Base-by-base conservation (phyloP, 2,888 invertebrate genomes). In the Lithosia quadra region DNA sequence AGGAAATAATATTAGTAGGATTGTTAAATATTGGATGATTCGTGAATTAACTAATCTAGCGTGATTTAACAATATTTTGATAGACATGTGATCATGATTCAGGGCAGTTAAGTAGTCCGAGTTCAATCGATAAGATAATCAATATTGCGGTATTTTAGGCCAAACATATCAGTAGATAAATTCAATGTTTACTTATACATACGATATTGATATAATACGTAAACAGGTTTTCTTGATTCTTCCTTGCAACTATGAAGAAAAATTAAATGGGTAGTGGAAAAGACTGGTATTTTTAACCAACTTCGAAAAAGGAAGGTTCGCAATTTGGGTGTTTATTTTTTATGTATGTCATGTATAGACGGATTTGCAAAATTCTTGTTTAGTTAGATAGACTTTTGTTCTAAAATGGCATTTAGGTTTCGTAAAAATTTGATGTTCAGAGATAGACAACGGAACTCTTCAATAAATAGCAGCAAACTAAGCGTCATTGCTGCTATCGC, bases 81-180 rank as follows among this genome's bases (percentile, higher is more conserved):
- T 49, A 18, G 62, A 49, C n/a, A 39, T 65, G 61, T 71, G 66
- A 61, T 63, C 21, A 3, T 22, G 21, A 78, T 70, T 69, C 28
- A 75, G 78, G 71, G 9, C 72, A 67, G 22, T 36, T 49, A 69
- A 66, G 55, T 69, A 69, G 68, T 68, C 62, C 68, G 69, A 73
- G 72, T 75, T 71, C 61, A 64, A 67, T 55, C 67, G 79, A 82
- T 80, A 57, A 80, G 80, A 82, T 79, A 69, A 33, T 36, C 28
- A 55, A 65, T 68, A 59, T 73, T 77, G 71, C 53, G 69, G 67
- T 63, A 66, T 71, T 69, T 73, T 69, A 72, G 75, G 71, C 57
- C 78, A 69, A n/a, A 68, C 8, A 67, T 72, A 65, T 67, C 57
- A 33, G 3, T 57, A 49, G 77, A 79, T 75, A 82, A 65, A 60